Conservation (phyloP, 2,797 vertebrate species). For the Masticophis lateralis region DNA sequence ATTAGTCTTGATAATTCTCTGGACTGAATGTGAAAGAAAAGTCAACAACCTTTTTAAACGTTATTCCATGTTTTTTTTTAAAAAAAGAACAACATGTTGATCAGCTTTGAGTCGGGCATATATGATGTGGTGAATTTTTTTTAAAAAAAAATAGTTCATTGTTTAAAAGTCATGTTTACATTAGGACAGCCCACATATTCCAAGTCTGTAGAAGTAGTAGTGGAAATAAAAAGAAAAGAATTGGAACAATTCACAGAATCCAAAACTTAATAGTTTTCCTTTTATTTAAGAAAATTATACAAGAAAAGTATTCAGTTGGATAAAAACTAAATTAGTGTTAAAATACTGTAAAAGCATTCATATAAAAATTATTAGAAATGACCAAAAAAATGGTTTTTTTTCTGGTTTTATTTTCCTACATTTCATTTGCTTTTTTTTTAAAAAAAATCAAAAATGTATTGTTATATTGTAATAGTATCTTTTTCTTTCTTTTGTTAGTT, state of each 20-base stretch:
- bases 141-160: background rate
- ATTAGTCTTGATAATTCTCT: background rate
- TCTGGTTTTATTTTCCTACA: background rate
- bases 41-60: background rate
- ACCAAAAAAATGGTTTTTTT: background rate
- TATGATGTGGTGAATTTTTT: too few species aligned
- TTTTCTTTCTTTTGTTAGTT: background rate
- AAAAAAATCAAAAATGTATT: background rate
- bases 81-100: background rate
- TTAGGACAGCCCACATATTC: background rate
- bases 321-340: background rate
- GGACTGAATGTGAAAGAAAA: background rate
- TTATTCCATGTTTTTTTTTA: background rate
- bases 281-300: background rate
- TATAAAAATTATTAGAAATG: background rate
- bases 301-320: background rate
- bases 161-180: background rate
- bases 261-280: background rate
- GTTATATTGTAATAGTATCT: background rate
- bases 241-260: background rate
- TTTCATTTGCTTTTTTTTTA: background rate
- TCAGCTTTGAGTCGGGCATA: background rate
- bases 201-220: background rate
- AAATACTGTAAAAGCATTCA: background rate
- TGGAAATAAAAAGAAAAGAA: background rate